Evolutionary conservation across 2,113 vertebrate species (phyloP).

Genomic region (human): DNA sequence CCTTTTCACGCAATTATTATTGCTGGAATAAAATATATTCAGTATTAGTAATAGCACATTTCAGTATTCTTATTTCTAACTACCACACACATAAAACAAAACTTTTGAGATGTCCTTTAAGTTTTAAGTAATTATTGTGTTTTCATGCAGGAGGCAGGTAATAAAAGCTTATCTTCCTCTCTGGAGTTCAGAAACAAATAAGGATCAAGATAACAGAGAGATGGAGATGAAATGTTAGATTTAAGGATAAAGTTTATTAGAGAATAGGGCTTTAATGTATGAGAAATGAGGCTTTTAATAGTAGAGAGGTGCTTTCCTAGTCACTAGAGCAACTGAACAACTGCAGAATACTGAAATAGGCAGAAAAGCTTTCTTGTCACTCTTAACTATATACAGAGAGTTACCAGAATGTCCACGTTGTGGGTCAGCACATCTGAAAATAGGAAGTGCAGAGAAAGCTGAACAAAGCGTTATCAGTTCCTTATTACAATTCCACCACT

Average conservation of each 20-base stretch:
- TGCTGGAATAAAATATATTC: not conserved
- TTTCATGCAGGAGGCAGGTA: not conserved
- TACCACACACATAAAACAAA: not conserved
- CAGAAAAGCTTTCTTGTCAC: not conserved
- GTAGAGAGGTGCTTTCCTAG: not conserved
- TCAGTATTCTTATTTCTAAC: not conserved
- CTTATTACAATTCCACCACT: not conserved
- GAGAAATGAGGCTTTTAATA: not conserved
- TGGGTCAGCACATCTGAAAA: not conserved
- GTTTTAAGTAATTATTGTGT: not conserved
- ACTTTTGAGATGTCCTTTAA: not conserved
- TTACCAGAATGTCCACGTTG: not conserved
- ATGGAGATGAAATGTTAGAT: not conserved
- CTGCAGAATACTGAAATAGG: not conserved
- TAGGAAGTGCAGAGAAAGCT: not conserved
- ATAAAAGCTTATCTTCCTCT: not conserved
- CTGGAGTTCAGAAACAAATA: not conserved
- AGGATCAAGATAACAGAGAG: not conserved
- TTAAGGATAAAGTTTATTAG: not conserved
- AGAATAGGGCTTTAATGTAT: not conserved
- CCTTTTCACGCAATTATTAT: not conserved
- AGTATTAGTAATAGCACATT: not conserved
- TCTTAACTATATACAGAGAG: not conserved
- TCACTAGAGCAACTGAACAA: not conserved
- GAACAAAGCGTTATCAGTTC: not conserved